Percentiles rank a stretch among this genome's conserved stretches.
Evolutionary conservation across 2,888 invertebrate species (phyloP).

Genomic region (Ptilodon capucinus): DNA sequence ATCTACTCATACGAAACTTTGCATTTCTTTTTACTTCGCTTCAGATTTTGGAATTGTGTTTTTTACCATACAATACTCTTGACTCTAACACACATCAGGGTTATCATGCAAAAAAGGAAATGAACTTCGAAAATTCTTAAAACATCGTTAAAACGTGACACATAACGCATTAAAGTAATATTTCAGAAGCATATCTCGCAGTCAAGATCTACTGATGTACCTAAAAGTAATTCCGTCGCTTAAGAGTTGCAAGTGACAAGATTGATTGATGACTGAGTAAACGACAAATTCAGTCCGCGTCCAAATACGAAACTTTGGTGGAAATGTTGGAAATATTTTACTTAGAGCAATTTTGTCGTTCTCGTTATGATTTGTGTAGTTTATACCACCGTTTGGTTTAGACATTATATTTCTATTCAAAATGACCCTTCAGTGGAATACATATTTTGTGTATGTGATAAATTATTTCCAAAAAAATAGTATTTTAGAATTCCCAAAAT

Average conservation of each 20-base stretch:
- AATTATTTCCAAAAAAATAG: too few species aligned
- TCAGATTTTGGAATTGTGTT: too few species aligned
- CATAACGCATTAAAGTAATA: constrained; percentile 50
- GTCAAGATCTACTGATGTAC: constrained; percentile 66
- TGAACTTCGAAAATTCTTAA: constrained; percentile 40
- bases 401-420: too few species aligned
- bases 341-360: constrained; percentile 4
- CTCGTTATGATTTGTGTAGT: constrained; percentile 7
- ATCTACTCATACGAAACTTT: too few species aligned
- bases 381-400: background rate
- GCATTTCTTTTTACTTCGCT: too few species aligned
- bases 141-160: constrained; percentile 26
- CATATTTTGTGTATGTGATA: too few species aligned
- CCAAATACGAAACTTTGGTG: constrained; percentile 43
- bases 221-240: constrained; percentile 65
- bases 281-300: constrained; percentile 66
- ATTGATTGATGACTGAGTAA: constrained; percentile 71
- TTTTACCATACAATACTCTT: too few species aligned
- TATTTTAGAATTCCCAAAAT: too few species aligned
- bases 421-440: too few species aligned
- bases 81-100: constrained; percentile 12
- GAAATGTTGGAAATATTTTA: constrained; percentile 30
- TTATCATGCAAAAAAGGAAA: constrained; percentile 36
- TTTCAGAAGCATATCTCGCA: constrained; percentile 59
- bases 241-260: constrained; percentile 67